Evolutionary conservation across 2,888 invertebrate genomes (phyloP).

Genomic region (Hedya salicella): DNA sequence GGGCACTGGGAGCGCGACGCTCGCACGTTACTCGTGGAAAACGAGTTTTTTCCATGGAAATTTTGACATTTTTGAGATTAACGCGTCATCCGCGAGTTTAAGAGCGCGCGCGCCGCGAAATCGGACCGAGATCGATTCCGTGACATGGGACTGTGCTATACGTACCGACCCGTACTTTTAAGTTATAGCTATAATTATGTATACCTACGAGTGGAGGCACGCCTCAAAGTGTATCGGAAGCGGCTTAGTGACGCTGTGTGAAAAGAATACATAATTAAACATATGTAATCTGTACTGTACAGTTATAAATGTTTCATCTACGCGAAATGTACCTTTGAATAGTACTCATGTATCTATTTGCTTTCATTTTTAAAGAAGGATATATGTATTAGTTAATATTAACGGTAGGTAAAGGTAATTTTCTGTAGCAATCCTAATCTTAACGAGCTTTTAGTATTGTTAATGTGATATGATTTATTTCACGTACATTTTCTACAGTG

Average conservation of each 20-base stretch:
- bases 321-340: conserved; percentile 4
- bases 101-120: conserved; percentile 44
- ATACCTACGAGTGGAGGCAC: conserved; percentile 25
- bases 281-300: conserved; percentile 25
- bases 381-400: not conserved
- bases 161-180: conserved; percentile 45
- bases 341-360: conserved; percentile 2
- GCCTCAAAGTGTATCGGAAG: conserved; percentile 43
- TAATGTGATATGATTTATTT: conserved; percentile 20
- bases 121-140: conserved; percentile 45
- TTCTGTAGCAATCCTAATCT: conserved; percentile 20
- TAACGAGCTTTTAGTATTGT: conserved; percentile 24
- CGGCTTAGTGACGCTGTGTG: conserved; percentile 50
- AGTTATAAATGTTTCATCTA: conserved; percentile 14
- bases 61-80: conserved; percentile 66
- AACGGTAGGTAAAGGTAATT: conserved; percentile 11
- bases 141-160: conserved; percentile 57
- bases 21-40: conserved; percentile 83
- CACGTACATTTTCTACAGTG: not conserved
- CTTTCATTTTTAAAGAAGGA: conserved; percentile 6
- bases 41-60: conserved; percentile 79
- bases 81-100: conserved; percentile 65
- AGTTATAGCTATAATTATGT: conserved; percentile 32
- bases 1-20: conserved; percentile 83
- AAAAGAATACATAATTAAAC: conserved; percentile 34